These are phyloP conservation scores for Propsilocerus akamusi DNA, from an alignment of 1,140 invertebrate species.

Conservation along the genomic window DNA sequence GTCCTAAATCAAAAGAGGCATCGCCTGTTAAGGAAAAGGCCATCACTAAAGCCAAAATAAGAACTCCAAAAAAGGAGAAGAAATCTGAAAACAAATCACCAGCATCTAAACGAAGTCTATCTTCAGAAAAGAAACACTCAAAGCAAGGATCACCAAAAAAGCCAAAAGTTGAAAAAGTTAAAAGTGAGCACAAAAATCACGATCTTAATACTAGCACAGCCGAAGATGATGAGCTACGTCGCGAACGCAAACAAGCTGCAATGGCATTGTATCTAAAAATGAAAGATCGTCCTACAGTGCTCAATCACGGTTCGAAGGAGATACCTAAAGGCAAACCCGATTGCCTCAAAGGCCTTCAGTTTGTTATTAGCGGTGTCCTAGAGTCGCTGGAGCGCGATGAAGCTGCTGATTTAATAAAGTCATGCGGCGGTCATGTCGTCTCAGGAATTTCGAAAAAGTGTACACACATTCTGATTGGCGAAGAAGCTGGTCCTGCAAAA, in stretches of 20 bases:
- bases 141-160: conserved; percentile 1
- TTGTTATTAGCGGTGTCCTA: conserved; percentile 73
- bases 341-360: conserved; percentile 57
- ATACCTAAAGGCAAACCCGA: conserved; percentile 57
- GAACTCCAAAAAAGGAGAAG: background rate
- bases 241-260: conserved; percentile 40
- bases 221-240: conserved; percentile 35
- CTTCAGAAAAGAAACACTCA: background rate
- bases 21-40: background rate
- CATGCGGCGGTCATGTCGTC: conserved; percentile 65
- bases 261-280: conserved; percentile 48
- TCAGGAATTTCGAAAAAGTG: conserved; percentile 55
- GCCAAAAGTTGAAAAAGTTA: background rate
- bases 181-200: background rate
- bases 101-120: background rate
- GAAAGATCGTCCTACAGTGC: conserved; percentile 52
- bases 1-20: conserved; percentile 4
- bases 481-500: conserved; percentile 70
- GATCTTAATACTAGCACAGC: background rate
- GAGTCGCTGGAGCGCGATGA: conserved; percentile 78
- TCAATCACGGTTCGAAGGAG: conserved; percentile 61
- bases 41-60: background rate
- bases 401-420: conserved; percentile 47
- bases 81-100: background rate
- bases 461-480: conserved; percentile 63